Evolutionary conservation across 1,140 invertebrate genomes (phyloP).

Genomic region (Maniola jurtina): DNA sequence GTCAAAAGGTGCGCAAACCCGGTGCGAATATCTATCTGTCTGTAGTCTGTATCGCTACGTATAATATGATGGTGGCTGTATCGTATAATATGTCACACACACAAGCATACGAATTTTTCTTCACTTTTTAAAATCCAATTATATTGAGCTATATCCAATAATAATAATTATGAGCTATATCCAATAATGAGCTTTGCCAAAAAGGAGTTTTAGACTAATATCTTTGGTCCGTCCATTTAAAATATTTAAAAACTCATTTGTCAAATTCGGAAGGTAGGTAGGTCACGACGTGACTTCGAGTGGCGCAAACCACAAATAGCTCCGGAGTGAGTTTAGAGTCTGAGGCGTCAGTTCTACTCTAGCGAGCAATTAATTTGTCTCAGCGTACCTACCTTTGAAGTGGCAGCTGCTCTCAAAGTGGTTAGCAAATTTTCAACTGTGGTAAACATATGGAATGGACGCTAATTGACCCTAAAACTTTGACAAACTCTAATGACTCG

Average conservation of each 20-base stretch:
- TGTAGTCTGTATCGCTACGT: too few species aligned
- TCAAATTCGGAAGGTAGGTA: conserved; percentile 7
- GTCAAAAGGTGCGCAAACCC: too few species aligned
- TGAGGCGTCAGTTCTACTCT: conserved; percentile 39
- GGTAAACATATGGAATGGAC: conserved; percentile 36
- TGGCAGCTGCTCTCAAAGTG: conserved; percentile 36
- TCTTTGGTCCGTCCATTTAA: neutral
- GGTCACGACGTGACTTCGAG: conserved; percentile 1
- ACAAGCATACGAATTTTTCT: too few species aligned
- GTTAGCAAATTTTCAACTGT: conserved; percentile 47
- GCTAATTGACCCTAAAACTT: conserved; percentile 34
- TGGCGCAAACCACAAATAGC: conserved; percentile 16
- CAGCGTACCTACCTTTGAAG: conserved; percentile 50
- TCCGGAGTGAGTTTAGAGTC: conserved; percentile 40
- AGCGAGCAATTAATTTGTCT: conserved; percentile 53
- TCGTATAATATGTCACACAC: too few species aligned
- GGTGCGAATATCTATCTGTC: too few species aligned
- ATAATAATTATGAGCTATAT: too few species aligned
- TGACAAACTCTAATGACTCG: conserved; percentile 36
- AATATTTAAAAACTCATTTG: conserved; percentile 15
- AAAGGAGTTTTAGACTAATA: neutral
- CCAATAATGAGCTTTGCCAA: neutral
- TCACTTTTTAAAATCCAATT: neutral
- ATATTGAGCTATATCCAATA: neutral
- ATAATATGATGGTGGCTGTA: too few species aligned